Base-by-base conservation (phyloP, 2,797 vertebrate genomes). In the Gymnocypris eckloni region DNA sequence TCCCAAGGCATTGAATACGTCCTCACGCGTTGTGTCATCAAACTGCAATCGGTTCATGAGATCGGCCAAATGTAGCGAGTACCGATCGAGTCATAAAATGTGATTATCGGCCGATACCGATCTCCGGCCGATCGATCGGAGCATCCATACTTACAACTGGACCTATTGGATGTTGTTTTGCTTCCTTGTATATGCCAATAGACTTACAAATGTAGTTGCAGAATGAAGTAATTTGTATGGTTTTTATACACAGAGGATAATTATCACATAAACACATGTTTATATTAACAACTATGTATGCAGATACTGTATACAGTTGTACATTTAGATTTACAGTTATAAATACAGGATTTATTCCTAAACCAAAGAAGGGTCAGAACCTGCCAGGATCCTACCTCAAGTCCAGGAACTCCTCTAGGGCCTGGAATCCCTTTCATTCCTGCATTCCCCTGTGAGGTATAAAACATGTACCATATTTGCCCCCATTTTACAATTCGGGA, bases 371-470 rank as follows among this genome's bases (percentile, higher is more conserved):
- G 59, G 56, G 56, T 61, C 10, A 4, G n/a, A n/a, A 59, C 7
- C 22, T 61, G 59, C 25, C 11, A 4, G 4, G n/a, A 13, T 61
- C 45, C 45, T 67, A 99, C 98, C 96, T 98, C 96, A 43, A 94
- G 94, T 89, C 98, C 98, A 86, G 92, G 88, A 73, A 92, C 92
- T 89, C 98, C 98, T 91, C 92, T 94, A 1, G 96, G 97, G 89
- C 98, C 98, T 41, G 96, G 97, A 89, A 97, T 94, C 71, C 98
- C 98, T 94, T 94, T 94, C n/a, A 92, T 93, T 88, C 97, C 98
- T 81, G 96, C 95, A 88, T 96, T 97, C 83, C 98, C 98, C 98
- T 99, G 88, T 18, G 52, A 81, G 87, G 22, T 8, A 89, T 86
- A 20, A 83, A 37, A 76, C 22, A 88, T 45, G 39, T 12, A 91